Evolutionary conservation across 2,113 vertebrate genomes (phyloP).

Genomic region (Deroptyus accipitrinus): DNA sequence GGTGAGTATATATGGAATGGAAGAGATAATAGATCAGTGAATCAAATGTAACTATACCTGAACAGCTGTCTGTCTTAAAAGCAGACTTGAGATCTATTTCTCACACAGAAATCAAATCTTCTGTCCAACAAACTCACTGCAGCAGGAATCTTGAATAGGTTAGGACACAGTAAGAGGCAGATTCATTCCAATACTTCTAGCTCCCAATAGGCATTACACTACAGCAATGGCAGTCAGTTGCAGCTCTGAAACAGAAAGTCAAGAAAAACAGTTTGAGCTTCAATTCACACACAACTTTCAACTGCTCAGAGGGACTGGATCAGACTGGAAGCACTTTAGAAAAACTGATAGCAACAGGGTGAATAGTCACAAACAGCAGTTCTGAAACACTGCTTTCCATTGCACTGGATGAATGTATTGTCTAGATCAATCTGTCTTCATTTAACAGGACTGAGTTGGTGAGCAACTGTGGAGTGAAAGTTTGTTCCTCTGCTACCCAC

Average conservation of each 20-base stretch:
- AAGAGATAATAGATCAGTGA: not conserved
- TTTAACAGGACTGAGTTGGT: not conserved
- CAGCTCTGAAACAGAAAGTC: not conserved
- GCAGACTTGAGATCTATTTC: not conserved
- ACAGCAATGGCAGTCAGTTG: not conserved
- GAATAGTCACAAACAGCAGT: not conserved
- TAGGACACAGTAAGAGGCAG: not conserved
- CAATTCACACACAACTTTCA: not conserved
- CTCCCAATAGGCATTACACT: not conserved
- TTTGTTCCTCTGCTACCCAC: not conserved
- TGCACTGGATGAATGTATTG: not conserved
- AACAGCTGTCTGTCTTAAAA: not conserved
- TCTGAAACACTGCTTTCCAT: not conserved
- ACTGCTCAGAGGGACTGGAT: not conserved
- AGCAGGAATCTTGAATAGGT: not conserved
- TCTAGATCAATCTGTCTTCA: not conserved
- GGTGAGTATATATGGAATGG: not conserved
- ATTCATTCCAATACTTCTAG: not conserved
- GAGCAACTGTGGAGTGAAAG: not conserved
- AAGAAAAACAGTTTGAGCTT: not conserved
- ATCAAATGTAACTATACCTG: not conserved
- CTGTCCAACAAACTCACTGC: not conserved
- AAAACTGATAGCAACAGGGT: not conserved
- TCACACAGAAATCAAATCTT: not conserved
- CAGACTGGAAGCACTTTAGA: not conserved